phyloP scores from a whole-genome alignment of 1,140 invertebrate species.

The Schlechtendalia chinensis region DNA sequence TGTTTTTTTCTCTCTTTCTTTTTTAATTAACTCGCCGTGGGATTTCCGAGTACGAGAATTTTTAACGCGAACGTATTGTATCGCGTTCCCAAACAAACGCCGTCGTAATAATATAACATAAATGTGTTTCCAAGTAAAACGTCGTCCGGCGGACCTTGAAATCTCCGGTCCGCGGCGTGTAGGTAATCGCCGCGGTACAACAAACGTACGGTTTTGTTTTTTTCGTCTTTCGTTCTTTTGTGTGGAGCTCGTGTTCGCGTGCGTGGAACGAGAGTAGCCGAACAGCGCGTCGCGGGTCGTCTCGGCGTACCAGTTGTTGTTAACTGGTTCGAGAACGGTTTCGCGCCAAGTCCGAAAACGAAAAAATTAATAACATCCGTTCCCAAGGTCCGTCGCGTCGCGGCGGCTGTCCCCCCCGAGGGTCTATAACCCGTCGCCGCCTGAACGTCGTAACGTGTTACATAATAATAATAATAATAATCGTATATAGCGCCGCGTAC shows the following conservation, averaged over 20 bases:
- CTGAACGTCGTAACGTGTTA: too few relatives aligned
- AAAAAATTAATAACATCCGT: background rate
- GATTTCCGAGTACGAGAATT: slow-evolving; percentile 14
- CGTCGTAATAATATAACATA: too few relatives aligned
- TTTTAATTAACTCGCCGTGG: slow-evolving; percentile 45
- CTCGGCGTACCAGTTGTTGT: too few relatives aligned
- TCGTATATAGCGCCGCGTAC: too few relatives aligned
- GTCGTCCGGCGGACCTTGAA: slow-evolving; percentile 16
- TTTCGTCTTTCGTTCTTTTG: too few relatives aligned
- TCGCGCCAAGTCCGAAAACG: background rate
- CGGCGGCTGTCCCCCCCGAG: background rate
- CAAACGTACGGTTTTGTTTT: too few relatives aligned
- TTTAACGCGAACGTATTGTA: too few relatives aligned
- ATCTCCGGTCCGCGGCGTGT: background rate
- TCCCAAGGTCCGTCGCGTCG: background rate
- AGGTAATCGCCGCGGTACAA: background rate
- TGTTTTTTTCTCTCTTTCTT: too few relatives aligned
- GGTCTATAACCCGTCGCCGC: background rate
- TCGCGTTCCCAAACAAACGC: too few relatives aligned
- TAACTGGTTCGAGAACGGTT: background rate
- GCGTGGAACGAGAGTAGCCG: background rate
- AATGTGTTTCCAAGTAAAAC: too few relatives aligned
- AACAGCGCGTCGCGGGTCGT: too few relatives aligned
- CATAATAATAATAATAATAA: too few relatives aligned
- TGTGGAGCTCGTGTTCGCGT: background rate